These are phyloP conservation scores for Austrolebias charrua DNA, from an alignment of 2,797 vertebrate genomes.

Conservation along the genomic window DNA sequence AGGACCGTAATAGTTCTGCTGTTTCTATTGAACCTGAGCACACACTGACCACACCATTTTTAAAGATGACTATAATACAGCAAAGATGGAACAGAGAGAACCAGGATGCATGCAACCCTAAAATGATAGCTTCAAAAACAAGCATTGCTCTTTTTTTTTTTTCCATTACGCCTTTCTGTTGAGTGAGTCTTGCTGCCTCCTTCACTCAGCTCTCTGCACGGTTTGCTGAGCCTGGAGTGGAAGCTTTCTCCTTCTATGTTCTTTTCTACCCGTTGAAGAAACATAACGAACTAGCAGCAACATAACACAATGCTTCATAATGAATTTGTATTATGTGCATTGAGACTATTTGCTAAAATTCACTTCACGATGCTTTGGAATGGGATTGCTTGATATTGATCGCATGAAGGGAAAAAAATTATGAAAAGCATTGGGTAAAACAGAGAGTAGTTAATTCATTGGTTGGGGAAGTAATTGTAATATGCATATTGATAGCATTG, in stretches of 20 bases:
- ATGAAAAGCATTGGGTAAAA: conserved; percentile 37
- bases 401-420: conserved; percentile 31
- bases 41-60: conserved; percentile 18
- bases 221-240: conserved; percentile 2
- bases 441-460: conserved; percentile 8
- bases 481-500: conserved; percentile 13
- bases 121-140: conserved; percentile 28
- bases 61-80: conserved; percentile 16
- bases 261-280: conserved; percentile 13
- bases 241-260: not conserved
- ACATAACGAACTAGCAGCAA: conserved; percentile 5
- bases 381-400: conserved; percentile 27
- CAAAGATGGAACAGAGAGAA: conserved; percentile 19
- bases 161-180: conserved; percentile 16
- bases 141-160: conserved; percentile 1
- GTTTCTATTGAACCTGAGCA: conserved; percentile 11
- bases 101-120: not conserved
- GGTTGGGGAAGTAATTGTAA: conserved; percentile 19
- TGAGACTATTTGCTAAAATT: conserved; percentile 10
- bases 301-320: conserved; percentile 23
- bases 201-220: conserved; percentile 9
- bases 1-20: conserved; percentile 1
- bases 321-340: conserved; percentile 17
- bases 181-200: not conserved
- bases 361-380: conserved; percentile 40